Evolutionary conservation across 1,140 invertebrate genomes (phyloP).

Genomic region (Drosophila nannoptera): DNA sequence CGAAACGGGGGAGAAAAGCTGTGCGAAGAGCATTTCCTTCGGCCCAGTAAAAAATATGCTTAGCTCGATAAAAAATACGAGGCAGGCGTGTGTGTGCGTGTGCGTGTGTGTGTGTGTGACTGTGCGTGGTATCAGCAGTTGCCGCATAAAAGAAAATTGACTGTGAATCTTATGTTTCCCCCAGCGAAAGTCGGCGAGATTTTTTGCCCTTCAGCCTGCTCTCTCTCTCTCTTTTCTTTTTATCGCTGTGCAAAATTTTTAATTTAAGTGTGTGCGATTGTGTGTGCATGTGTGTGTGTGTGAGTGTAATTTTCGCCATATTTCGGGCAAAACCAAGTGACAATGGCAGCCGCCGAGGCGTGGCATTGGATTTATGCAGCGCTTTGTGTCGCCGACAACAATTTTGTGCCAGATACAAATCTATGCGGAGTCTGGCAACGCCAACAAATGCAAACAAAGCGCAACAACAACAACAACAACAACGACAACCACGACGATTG

Average conservation of each 20-base stretch:
- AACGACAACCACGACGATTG: not conserved
- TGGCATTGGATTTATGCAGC: constrained; percentile 38
- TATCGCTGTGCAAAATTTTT: constrained; percentile 42
- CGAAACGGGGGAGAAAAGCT: not conserved
- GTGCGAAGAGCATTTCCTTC: constrained; percentile 21
- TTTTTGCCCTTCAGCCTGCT: not conserved
- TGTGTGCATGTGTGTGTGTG: constrained; percentile 12
- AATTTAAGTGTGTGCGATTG: constrained; percentile 23
- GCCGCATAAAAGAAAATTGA: constrained; percentile 72
- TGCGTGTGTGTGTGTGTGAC: constrained; percentile 16
- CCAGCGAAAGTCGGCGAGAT: constrained; percentile 19
- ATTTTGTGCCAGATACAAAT: constrained; percentile 18
- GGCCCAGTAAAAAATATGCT: constrained; percentile 57
- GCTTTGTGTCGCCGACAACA: constrained; percentile 33
- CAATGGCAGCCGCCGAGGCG: constrained; percentile 36
- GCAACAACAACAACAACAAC: not conserved
- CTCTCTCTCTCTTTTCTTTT: too few relatives aligned
- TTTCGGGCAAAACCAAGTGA: constrained; percentile 28
- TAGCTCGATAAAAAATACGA: constrained; percentile 51
- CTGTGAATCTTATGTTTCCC: constrained; percentile 65
- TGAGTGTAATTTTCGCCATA: constrained; percentile 29
- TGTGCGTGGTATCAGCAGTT: constrained; percentile 21
- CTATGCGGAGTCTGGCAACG: not conserved
- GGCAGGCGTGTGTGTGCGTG: constrained; percentile 8
- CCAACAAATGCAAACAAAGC: constrained; percentile 18